These are phyloP conservation scores for Sycophila texana DNA, from an alignment of 2,888 invertebrate genomes.

Conservation along the genomic window DNA sequence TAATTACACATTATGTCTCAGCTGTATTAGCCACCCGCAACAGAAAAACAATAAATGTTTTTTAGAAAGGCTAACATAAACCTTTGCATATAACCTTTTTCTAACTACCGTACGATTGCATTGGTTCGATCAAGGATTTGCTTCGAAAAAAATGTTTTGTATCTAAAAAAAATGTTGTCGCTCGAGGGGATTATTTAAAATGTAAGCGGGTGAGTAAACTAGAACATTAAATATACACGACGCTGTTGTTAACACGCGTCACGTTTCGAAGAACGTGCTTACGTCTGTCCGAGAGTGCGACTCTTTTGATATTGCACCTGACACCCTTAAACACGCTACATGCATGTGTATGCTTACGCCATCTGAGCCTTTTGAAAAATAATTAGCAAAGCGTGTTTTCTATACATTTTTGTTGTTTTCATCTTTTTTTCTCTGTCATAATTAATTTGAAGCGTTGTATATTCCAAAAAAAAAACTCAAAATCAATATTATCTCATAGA, in stretches of 20 bases:
- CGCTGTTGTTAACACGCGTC: slow-evolving; percentile 37
- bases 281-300: slow-evolving; percentile 43
- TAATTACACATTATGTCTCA: too few species aligned
- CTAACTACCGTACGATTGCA: too few species aligned
- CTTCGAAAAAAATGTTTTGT: too few species aligned
- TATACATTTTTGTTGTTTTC: slow-evolving; percentile 4
- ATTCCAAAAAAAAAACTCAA: too few species aligned
- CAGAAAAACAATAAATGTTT: too few species aligned
- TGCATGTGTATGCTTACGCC: not conserved
- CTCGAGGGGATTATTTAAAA: slow-evolving; percentile 4
- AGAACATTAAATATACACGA: slow-evolving; percentile 29
- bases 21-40: too few species aligned
- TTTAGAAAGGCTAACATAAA: too few species aligned
- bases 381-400: slow-evolving; percentile 15
- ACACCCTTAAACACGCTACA: slow-evolving; percentile 4
- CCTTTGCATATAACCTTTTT: too few species aligned
- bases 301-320: slow-evolving; percentile 38
- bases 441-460: too few species aligned
- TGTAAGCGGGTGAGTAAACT: slow-evolving; percentile 33
- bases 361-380: slow-evolving; percentile 25
- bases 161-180: too few species aligned
- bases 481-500: too few species aligned
- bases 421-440: not conserved
- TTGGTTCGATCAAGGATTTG: too few species aligned
- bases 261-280: slow-evolving; percentile 25